Conservation (phyloP, 2,113 vertebrate species). For the Genyomyrus donnyi region DNA sequence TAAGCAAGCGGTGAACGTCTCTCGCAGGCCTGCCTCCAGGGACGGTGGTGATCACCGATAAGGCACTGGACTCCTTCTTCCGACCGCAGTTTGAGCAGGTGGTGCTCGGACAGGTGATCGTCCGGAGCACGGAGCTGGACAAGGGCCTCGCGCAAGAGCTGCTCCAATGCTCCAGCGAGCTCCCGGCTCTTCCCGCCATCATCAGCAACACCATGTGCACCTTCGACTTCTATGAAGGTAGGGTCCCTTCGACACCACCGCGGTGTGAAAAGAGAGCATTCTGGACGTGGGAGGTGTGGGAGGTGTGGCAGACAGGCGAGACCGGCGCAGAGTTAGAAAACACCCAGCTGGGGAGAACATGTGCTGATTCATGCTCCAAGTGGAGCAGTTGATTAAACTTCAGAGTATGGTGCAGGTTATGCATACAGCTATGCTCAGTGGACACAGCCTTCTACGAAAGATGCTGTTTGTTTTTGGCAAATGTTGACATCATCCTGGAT, state of each 20-base stretch:
- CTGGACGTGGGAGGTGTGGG: neutral
- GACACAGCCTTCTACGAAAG: neutral
- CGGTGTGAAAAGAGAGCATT: neutral
- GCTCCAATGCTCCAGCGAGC: slow-evolving; percentile 64
- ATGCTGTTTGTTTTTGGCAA: neutral
- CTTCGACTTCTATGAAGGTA: slow-evolving; percentile 82
- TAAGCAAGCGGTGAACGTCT: neutral
- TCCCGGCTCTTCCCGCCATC: slow-evolving; percentile 54
- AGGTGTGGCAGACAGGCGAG: neutral
- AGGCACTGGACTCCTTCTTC: slow-evolving; percentile 71
- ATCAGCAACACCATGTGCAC: slow-evolving; percentile 76
- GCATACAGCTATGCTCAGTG: neutral
- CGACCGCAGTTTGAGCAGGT: slow-evolving; percentile 68
- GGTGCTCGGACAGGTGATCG: slow-evolving; percentile 72
- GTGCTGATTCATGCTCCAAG: neutral
- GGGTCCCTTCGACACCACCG: neutral
- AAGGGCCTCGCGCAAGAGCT: slow-evolving; percentile 63
- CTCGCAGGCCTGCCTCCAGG: slow-evolving; percentile 63
- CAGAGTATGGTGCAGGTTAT: neutral
- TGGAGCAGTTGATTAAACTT: neutral
- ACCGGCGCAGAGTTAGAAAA: neutral
- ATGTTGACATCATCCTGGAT: neutral
- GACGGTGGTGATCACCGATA: slow-evolving; percentile 73
- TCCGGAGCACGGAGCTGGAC: slow-evolving; percentile 72
- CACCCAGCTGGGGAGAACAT: neutral